Evolutionary conservation across 1,140 invertebrate species (phyloP).

Genomic region (Drosophila dunni): DNA sequence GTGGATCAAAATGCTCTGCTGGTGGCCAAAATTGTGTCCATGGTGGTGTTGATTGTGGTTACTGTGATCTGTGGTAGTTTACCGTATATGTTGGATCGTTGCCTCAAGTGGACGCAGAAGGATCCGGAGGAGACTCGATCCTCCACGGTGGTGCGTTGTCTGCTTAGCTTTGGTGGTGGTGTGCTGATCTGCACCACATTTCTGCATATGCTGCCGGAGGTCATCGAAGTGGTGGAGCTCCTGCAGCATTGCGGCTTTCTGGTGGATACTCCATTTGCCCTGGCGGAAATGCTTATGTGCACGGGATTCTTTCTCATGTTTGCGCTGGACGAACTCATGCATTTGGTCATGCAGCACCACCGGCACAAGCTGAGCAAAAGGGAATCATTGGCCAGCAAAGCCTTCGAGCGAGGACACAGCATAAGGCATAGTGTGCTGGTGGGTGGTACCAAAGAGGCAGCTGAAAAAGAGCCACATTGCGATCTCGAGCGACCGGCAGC

Average conservation of each 20-base stretch:
- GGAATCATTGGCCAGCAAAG: slow-evolving; percentile 59
- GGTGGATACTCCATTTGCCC: slow-evolving; percentile 86
- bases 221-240: slow-evolving; percentile 88
- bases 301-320: slow-evolving; percentile 94
- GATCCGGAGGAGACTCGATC: slow-evolving; percentile 85
- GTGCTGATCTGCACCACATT: slow-evolving; percentile 96
- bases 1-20: slow-evolving; percentile 84
- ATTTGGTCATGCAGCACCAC: slow-evolving; percentile 87
- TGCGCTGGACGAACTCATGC: slow-evolving; percentile 92
- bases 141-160: slow-evolving; percentile 85
- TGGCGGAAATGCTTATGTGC: slow-evolving; percentile 90
- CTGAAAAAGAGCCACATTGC: slow-evolving; percentile 38
- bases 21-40: slow-evolving; percentile 89
- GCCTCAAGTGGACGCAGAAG: slow-evolving; percentile 86
- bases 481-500: slow-evolving; percentile 48
- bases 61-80: slow-evolving; percentile 89
- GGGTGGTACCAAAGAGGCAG: neutral
- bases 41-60: slow-evolving; percentile 88
- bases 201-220: slow-evolving; percentile 95
- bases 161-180: slow-evolving; percentile 95
- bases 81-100: slow-evolving; percentile 88
- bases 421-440: slow-evolving; percentile 65
- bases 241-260: slow-evolving; percentile 86
- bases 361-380: slow-evolving; percentile 73
- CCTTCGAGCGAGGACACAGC: slow-evolving; percentile 72